Base-by-base conservation (phyloP, 2,797 vertebrate genomes). In the Crenuchus spilurus region DNA sequence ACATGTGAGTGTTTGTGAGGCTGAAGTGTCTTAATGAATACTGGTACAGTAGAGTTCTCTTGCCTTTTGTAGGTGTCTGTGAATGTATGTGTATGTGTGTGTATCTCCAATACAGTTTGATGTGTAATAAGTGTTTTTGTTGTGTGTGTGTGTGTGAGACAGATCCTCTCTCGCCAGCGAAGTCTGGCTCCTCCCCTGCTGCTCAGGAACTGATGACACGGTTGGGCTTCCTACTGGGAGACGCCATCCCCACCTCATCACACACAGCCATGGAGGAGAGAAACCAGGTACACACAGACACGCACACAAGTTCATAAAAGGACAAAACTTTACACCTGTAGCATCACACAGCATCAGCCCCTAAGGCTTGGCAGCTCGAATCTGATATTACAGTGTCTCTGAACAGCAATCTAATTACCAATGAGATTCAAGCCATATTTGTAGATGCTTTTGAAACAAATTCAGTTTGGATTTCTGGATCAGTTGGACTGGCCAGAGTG, bases 161-260 rank as follows among this genome's bases (percentile, higher is more conserved):
- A 80, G 81, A 77, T 70, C 72, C 69, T 48, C 60, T 74, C 46
- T 80, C 73, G 78, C 69, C 81, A 62, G 75, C 69, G 57, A 80
- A 94, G 86, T 87, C 85, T n/a, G 94, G 92, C 91, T 96, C 96
- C 93, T 96, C 96, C 69, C 86, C 92, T 83, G 96, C 95, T 83
- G 94, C 95, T 89, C 97, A 98, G 90, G 97, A 99, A 92, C 85
- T 99, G 92, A 98, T 99, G 97, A 99, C 97, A 86, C 95, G 97
- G 87, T 83, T 99, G 93, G 97, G 97, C 69, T 97, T 99, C 92
- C 92, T 98, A 89, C 90, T 99, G 89, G 97, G 97, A 91, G 96
- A 99, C 95, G 94, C 94, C 74, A 95, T 97, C 86, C 93, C 96
- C 72, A 86, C 91, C 85, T 90, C 95, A 84, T 90, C 92, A 88